Evolutionary conservation across 2,888 invertebrate species (phyloP), one percentile per base, ranked within the genome.

Genomic region (Drosophila gaucha): DNA sequence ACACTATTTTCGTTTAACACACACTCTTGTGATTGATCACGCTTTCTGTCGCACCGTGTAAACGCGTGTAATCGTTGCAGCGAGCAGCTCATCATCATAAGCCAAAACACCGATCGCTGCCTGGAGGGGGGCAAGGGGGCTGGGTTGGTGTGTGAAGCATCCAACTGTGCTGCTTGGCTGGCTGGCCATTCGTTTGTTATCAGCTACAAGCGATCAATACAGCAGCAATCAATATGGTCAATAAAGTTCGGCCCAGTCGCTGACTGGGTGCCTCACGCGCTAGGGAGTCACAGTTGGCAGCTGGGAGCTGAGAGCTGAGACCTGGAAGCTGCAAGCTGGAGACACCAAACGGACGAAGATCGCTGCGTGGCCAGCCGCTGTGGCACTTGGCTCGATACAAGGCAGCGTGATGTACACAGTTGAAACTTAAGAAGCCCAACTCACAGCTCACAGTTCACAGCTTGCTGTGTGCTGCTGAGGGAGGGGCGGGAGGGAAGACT

Each of bases 161-260:
- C 75, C 75, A 65, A 75, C 76, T 76, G 76, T 60, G 76, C 64
- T 56, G 66, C 60, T 58, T 54, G 62, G 20, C 70, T 47, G 69
- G 46, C 59, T 43, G 50, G 41, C 70, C 67, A 73, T 73, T 65
- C 67, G 60, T 54, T 64, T 52, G 57, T 86, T 85, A 85, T 85
- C 87, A 83, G 73, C 33, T 49, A 80, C 78, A 85, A 80, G 80
- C 78, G 76, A 85, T 85, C 85, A 85, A 85, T 85, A 85, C 85
- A 85, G 86, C 82, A 82, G 82, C 82, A 82, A 82, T 85, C 85
- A 85, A 85, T 85, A 85, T 85, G 85, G 83, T 85, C 85, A 85
- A 85, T 85, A 87, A 85, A 85, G 85, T 85, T 84, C 71, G 71
- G 72, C 33, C 35, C 26, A 43, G 50, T 47, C 52, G 36, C 47